A percentile compares a stretch with the other conserved stretches of the same genome.
Conservation (phyloP, 2,888 invertebrate species). For the Cylindroiulus punctatus region DNA sequence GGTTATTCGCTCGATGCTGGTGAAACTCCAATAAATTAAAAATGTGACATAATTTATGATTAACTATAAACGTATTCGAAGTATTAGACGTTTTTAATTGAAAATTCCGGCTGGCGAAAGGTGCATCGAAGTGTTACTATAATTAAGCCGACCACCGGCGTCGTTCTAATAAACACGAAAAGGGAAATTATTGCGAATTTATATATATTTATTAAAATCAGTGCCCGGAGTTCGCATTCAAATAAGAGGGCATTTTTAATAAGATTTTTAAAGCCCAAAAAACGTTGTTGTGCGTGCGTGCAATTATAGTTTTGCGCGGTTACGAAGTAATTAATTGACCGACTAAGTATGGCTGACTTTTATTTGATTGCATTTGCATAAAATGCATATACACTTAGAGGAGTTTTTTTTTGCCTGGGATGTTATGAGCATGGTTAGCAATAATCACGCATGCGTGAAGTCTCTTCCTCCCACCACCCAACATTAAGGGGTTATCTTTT, state of each 20-base stretch:
- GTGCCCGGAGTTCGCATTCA: background rate
- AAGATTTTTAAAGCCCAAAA: background rate
- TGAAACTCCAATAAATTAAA: background rate
- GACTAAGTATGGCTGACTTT: conserved; percentile 29
- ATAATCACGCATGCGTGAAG: background rate
- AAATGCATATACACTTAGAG: background rate
- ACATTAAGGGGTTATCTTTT: background rate
- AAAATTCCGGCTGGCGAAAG: background rate
- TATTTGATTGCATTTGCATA: background rate
- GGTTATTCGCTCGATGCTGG: conserved; percentile 13
- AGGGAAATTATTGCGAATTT: background rate
- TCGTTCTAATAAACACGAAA: conserved; percentile 16
- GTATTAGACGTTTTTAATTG: conserved; percentile 5
- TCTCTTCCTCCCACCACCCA: background rate
- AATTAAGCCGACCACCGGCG: background rate
- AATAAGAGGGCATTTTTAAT: background rate
- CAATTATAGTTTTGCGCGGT: background rate
- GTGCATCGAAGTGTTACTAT: background rate
- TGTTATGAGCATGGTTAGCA: background rate
- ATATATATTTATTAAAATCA: background rate
- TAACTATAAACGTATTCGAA: conserved; percentile 26
- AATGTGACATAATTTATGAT: conserved; percentile 5
- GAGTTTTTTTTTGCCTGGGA: background rate
- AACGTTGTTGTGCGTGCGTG: conserved; percentile 1
- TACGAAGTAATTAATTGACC: conserved; percentile 5